Evolutionary conservation across 2,113 vertebrate species (phyloP), one percentile per base, ranked within the genome.

Genomic region (Thamnaconus septentrionalis): DNA sequence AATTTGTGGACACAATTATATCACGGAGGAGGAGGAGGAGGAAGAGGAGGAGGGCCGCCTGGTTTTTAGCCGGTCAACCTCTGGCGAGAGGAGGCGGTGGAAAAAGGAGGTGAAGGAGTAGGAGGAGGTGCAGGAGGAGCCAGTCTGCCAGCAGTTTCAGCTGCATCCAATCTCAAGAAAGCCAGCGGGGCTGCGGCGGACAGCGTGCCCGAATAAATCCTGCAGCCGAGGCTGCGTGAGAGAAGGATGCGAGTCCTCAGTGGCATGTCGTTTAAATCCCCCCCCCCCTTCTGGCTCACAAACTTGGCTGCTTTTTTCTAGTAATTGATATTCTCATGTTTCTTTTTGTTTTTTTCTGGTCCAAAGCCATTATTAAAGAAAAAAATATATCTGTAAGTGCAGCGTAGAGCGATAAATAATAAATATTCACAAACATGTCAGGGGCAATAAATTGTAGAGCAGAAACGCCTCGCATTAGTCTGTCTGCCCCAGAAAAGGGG

Each of bases 401-500:
- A 31, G 18, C 76, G 74, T 68, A 67, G 58, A 43, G 68, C 48
- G 61, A 56, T 84, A 76, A 79, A 67, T 43, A 77, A 85, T 82
- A 87, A 87, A 85, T 84, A 86, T 85, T 73, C 66, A 46, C 64
- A 76, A 80, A 86, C 72, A 66, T 79, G 83, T 77, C 77, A 73
- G 48, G 57, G 76, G 69, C 73, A 61, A 71, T 88, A 83, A 84
- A 90, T 81, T 75, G 68, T 80, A 72, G 80, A 69, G 41, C 56
- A 41, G 63, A 60, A 73, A 39, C 5, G 1, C 65, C 52, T 11
- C 53, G 75, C 73, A 71, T 90, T 71, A 75, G 79, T 83, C 65
- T 78, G 85, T 81, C 79, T 73, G 64, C 70, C 58, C 59, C 12
- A 31, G 18, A 31, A 31, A 31, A 31, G 18, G 18, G 18, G 18